Evolutionary conservation across 2,888 invertebrate genomes (phyloP).

Genomic region (Chironomus riparius): DNA sequence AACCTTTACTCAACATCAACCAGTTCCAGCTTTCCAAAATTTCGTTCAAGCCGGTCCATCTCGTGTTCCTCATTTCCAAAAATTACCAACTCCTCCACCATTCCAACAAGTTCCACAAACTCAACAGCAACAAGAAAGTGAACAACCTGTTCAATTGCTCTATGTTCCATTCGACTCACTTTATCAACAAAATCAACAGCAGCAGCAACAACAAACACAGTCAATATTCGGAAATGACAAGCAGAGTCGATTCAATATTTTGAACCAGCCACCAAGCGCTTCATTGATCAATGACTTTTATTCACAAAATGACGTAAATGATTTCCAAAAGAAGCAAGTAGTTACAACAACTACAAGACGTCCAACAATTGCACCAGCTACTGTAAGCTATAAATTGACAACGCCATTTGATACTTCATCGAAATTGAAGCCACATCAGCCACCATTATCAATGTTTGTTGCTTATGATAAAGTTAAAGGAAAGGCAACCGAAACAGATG

Average conservation of each 20-base stretch:
- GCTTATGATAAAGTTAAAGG: conserved; percentile 44
- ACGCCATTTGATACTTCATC: conserved; percentile 42
- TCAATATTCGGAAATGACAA: conserved; percentile 12
- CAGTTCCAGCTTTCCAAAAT: conserved; percentile 29
- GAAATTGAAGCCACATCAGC: conserved; percentile 67
- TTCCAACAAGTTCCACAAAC: conserved; percentile 28
- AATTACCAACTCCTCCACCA: not conserved
- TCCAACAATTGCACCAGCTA: conserved; percentile 9
- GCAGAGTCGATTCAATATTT: conserved; percentile 37
- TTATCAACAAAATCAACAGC: conserved; percentile 37
- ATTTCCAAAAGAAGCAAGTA: conserved; percentile 25
- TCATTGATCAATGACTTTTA: conserved; percentile 29
- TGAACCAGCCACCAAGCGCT: conserved; percentile 37
- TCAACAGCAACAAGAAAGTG: conserved; percentile 34
- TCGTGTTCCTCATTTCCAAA: conserved; percentile 31
- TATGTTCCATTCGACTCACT: conserved; percentile 75
- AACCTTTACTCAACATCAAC: conserved; percentile 14
- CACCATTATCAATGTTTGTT: conserved; percentile 73
- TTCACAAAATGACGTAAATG: conserved; percentile 11
- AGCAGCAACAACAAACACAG: conserved; percentile 30
- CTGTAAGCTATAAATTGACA: conserved; percentile 35
- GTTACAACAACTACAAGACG: conserved; percentile 36
- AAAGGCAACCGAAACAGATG: conserved; percentile 57
- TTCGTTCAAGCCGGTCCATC: conserved; percentile 30
- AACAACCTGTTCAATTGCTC: conserved; percentile 65